Base-by-base conservation (phyloP, 2,797 vertebrate genomes). In the Cheracebus regulus region DNA sequence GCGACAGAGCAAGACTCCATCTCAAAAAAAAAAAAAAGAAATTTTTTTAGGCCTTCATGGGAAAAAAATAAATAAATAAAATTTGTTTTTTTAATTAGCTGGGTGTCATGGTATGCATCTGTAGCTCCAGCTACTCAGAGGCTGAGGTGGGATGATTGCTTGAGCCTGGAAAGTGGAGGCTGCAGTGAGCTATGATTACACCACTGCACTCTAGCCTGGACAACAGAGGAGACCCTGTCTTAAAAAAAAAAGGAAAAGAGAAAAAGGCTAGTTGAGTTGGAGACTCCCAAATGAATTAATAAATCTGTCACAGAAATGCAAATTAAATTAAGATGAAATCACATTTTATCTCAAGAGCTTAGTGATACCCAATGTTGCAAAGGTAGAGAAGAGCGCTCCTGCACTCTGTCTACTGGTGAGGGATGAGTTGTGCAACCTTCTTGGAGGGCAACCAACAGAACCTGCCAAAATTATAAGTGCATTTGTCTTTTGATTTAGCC, bases 361-460 rank as follows among this genome's bases (percentile, higher is more conserved):
- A 33, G 57, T 8, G 55, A 24, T 7, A 33, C 11, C 19, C 4
- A 20, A 0, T 2, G 0, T 26, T 15, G 12, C 11, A 39, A 7
- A 20, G 19, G 50, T 41, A 1, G 78, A 28, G 22, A 50, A 41
- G 39, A 26, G 19, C 39, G 7, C 58, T 1, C 12, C 39, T 1
- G 0, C 2, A 11, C 11, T 1, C 46, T 48, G 48, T 3, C 52
- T 36, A 15, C 46, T 11, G 44, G 39, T 22, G 10, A 48, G 9
- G 28, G 7, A 2, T 39, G 12, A 36, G 5, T 19, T 1, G 1
- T 5, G 17, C 30, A 28, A 1, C n/a, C 41, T 28, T 17, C 67
- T 17, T 14, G 13, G 13, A 76, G 39, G 44, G 50, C 70, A 36
- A 2, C 33, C 14, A 44, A 19, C 44, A n/a, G 76, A 48, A 78